These are phyloP conservation scores for Crematogaster levior DNA, from an alignment of 2,888 invertebrate genomes.

Conservation along the genomic window DNA sequence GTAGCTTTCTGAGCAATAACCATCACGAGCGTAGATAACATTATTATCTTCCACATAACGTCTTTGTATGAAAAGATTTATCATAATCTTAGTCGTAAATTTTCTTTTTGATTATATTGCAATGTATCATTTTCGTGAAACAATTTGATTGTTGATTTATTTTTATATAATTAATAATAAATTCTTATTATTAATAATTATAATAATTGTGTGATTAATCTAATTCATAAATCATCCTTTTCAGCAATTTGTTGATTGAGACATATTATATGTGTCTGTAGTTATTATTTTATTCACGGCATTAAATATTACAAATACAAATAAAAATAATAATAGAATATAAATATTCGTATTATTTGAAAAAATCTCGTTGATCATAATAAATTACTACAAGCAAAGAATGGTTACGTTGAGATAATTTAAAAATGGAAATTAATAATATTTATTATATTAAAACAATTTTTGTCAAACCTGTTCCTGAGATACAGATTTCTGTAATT, in stretches of 20 bases:
- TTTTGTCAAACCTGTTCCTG: neutral
- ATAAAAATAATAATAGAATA: too few species aligned
- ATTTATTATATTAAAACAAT: neutral
- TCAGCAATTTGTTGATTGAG: neutral
- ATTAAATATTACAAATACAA: too few species aligned
- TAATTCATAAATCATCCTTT: too few species aligned
- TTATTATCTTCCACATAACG: neutral
- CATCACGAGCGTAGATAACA: neutral
- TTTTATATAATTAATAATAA: neutral
- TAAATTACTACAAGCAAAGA: neutral
- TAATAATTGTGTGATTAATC: too few species aligned
- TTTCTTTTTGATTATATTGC: neutral
- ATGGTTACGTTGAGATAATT: neutral
- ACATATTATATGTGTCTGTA: neutral
- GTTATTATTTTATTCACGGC: too few species aligned
- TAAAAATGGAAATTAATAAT: neutral
- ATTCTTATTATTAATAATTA: too few species aligned
- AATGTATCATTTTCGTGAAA: neutral
- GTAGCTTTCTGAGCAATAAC: neutral
- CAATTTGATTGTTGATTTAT: neutral
- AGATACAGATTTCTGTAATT: neutral
- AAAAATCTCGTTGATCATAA: neutral
- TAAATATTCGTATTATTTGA: too few species aligned
- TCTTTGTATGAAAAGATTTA: neutral
- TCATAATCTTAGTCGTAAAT: neutral